Evolutionary conservation across 2,797 vertebrate species (phyloP).

Genomic region (Pogonophryne albipinna): DNA sequence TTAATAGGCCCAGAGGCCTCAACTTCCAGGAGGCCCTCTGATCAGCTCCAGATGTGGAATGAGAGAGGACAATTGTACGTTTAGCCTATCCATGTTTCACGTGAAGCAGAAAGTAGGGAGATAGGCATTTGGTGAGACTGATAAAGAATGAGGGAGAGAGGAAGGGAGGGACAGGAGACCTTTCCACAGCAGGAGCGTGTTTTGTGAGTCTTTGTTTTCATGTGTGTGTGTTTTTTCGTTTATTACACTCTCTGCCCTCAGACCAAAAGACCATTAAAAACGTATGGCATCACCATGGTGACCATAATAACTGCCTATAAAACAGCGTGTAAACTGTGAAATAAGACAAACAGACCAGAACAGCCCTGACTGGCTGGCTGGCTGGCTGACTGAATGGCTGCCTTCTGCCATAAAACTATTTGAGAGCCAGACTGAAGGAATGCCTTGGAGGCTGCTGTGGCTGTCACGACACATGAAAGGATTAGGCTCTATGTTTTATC

Average conservation of each 20-base stretch:
- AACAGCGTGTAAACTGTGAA: conserved; percentile 86
- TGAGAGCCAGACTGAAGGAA: conserved; percentile 86
- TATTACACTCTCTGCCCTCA: conserved; percentile 81
- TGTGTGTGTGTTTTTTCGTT: conserved; percentile 69
- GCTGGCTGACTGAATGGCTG: conserved; percentile 81
- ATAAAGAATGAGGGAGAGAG: conserved; percentile 72
- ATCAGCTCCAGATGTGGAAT: conserved; percentile 91
- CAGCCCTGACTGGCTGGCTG: conserved; percentile 79
- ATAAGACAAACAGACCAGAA: conserved; percentile 86
- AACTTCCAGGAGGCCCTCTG: conserved; percentile 90
- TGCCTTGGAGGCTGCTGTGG: conserved; percentile 84
- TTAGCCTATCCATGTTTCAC: conserved; percentile 85
- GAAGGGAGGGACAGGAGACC: conserved; percentile 76
- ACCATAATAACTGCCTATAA: conserved; percentile 86
- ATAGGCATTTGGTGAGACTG: conserved; percentile 79
- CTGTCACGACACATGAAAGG: conserved; percentile 87
- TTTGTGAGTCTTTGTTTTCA: conserved; percentile 80
- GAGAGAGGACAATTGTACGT: conserved; percentile 76
- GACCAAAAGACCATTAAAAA: conserved; percentile 83
- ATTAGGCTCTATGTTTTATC: conserved; percentile 86
- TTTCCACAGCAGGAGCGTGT: conserved; percentile 82
- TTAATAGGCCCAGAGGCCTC: conserved; percentile 88
- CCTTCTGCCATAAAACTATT: conserved; percentile 86
- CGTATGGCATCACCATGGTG: conserved; percentile 84
- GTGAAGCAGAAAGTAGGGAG: conserved; percentile 69